Evolutionary conservation across 2,797 vertebrate genomes (phyloP).

Genomic region (Pseudomugil tenellus): DNA sequence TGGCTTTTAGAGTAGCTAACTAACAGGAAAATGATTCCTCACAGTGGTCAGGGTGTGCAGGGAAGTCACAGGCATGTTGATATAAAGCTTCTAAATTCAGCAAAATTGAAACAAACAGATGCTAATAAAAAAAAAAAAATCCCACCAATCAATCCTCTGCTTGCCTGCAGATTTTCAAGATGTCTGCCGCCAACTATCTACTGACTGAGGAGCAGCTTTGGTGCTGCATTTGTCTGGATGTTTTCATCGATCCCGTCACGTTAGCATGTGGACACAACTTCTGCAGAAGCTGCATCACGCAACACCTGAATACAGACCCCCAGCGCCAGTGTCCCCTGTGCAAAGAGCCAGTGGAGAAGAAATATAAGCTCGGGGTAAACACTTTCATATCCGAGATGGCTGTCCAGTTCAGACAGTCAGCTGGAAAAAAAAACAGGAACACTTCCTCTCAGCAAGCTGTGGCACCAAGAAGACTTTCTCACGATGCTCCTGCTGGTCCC

Average conservation of each 20-base stretch:
- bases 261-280: conserved; percentile 35
- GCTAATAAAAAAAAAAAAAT: no score
- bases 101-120: no score
- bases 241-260: conserved; percentile 27
- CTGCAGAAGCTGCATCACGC: conserved; percentile 17
- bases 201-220: no score
- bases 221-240: conserved; percentile 5
- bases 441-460: not conserved
- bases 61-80: no score
- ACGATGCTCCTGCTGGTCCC: not conserved
- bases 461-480: no score
- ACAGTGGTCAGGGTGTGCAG: no score
- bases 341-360: conserved; percentile 4
- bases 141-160: no score
- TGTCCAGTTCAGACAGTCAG: conserved; percentile 7
- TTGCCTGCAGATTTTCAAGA: no score
- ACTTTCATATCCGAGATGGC: conserved; percentile 24
- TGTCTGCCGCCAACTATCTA: no score
- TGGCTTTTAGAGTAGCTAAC: no score
- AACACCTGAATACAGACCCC: conserved; percentile 7
- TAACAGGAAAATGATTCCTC: no score
- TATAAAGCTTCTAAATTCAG: no score
- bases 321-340: conserved; percentile 31
- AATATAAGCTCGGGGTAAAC: conserved; percentile 11
- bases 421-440: not conserved